A percentile compares a stretch with the other conserved stretches of the same genome.
These are phyloP conservation scores for Coracias cyanogaster DNA, from an alignment of 2,797 vertebrate genomes.

Conservation along the genomic window DNA sequence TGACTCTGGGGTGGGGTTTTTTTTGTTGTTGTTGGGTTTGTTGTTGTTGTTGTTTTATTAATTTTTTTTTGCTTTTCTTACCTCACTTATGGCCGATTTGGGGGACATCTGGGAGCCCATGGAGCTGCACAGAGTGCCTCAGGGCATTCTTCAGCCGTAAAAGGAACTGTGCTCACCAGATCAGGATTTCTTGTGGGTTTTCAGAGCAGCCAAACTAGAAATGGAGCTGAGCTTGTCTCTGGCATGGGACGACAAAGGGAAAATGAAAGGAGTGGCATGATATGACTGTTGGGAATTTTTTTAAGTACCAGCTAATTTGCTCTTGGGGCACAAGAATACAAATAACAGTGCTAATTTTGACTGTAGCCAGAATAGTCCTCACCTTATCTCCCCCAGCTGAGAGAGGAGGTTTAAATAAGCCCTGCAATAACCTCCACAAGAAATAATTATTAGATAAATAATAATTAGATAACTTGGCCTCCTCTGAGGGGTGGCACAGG, in stretches of 20 bases:
- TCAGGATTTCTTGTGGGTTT: conserved; percentile 65
- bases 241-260: conserved; percentile 46
- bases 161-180: conserved; percentile 69
- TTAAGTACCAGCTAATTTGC: conserved; percentile 5
- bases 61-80: neutral
- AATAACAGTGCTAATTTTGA: conserved; percentile 61
- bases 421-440: neutral
- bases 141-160: conserved; percentile 70
- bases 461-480: conserved; percentile 28
- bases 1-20: neutral
- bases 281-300: conserved; percentile 28
- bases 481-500: neutral
- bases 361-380: conserved; percentile 39
- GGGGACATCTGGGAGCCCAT: conserved; percentile 25
- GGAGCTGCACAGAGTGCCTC: neutral
- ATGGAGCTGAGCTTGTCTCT: conserved; percentile 60
- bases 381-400: conserved; percentile 26
- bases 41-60: neutral
- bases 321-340: conserved; percentile 25
- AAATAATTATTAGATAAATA: conserved; percentile 14
- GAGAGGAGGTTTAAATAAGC: conserved; percentile 14
- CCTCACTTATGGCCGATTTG: neutral
- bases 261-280: conserved; percentile 38
- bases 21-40: neutral
- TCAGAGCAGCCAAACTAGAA: conserved; percentile 66